Base-by-base conservation (phyloP, 2,888 invertebrate species). In the Xylota segnis region DNA sequence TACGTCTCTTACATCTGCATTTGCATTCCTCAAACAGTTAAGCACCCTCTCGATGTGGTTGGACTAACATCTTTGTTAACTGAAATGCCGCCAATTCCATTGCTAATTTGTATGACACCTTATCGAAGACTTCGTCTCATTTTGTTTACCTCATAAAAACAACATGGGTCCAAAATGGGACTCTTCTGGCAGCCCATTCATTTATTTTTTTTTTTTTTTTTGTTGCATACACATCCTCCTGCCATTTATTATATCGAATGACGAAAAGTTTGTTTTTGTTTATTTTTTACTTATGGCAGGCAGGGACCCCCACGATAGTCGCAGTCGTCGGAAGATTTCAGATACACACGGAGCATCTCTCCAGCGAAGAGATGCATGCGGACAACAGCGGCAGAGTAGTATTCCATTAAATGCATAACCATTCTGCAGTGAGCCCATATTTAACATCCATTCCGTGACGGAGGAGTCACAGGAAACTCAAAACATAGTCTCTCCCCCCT, bases 361-460 rank as follows among this genome's bases (percentile, higher is more conserved):
- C 61, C 63, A 68, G 32, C 66, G 84, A 76, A 75, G 79, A 79
- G 81, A 81, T 68, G 45, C 45, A 66, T 40, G n/a, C n/a, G n/a
- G n/a, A 75, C 16, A 34, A 12, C 16, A 47, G 16, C 58, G 27
- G 6, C 40, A 0, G n/a, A 40, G 50, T 52, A 12, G 29, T 32
- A 37, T 43, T 65, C 54, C 63, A 58, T 59, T 76, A 47, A 58
- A 59, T n/a, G 18, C 58, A 52, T 29, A 61, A 72, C 72, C 59
- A 70, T 70, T 18, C 72, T 63, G 37, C 84, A 65, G 47, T 37
- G 63, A 71, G 34, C 65, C 65, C 81, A 75, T 84, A 84, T 81
- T 70, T 76, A 72, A 83, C 59, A 66, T 58, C 63, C 58, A 75
- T 71, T 71, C 59, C 71, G 63, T 81, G 75, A 84, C 75, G 52